Base-by-base conservation (phyloP, 2,888 invertebrate genomes). In the Podabrus alpinus region DNA sequence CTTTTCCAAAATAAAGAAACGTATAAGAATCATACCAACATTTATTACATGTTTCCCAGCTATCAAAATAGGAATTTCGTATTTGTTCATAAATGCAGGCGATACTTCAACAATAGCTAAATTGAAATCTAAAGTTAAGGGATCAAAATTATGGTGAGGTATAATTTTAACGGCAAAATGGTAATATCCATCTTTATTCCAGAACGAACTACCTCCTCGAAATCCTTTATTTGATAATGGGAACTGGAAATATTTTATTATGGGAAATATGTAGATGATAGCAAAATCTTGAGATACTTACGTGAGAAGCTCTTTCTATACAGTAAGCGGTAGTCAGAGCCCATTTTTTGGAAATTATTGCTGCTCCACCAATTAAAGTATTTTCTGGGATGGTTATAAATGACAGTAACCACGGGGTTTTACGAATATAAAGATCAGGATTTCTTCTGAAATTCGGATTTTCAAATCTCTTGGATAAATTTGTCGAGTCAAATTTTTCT, bases 191-290 rank as follows among this genome's bases (percentile, higher is more conserved):
- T 45, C 4, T 29, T 45, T 68, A 21, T 72, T 68, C 72, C 72
- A 72, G 19, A 68, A 67, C 2, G 61, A 19, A 13, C 72, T 72
- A 10, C 72, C 72, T 60, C 68, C 72, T 68, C 68, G 61, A 61
- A 72, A 72, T 45, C 67, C 72, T 17, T 61, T 72, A 15, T 68
- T 67, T 10, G 68, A 29, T 19, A 72, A 29, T 3, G 72, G 68
- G 16, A 61, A 68, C 72, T 72, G n/a, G 24, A 61, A 71, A 59
- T 24, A 19, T 16, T 59, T 21, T 15, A 61, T 15, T 61, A 9
- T 9, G 15, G 5, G n/a, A 67, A 24, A 68, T 3, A n/a, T n/a
- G n/a, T n/a, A 15, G 17, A 21, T 17, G n/a, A 3, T 59, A 16
- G 9, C 2, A 69, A 21, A 68, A 19, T 0, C 21, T 21, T 9